Evolutionary conservation across 1,140 invertebrate species (phyloP), one percentile per base, ranked within the genome.

Genomic region (Drosophila trapezifrons): DNA sequence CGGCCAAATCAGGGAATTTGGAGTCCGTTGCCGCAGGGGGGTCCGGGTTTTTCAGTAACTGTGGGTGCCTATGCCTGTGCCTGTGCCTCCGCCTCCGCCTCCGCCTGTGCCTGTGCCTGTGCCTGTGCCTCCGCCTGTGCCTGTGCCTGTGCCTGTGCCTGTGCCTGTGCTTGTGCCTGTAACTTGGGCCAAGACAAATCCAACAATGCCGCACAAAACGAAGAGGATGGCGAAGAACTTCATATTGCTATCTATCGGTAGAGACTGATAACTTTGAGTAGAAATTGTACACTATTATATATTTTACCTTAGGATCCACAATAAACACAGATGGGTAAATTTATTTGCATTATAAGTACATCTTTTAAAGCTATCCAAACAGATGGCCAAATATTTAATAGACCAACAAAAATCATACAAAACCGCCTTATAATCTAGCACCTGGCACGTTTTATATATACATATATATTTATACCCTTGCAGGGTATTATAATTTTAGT

Each of bases 311-410:
- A 18, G 49, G 27, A 35, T 52, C 49, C 17, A 52, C 27, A 52
- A 52, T 3, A 13, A 12, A 51, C 47, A 8, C n/a, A 18, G 25
- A 17, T 7, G 13, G 35, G 7, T 13, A 13, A 2, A 7, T 4
- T 20, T 18, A 32, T 32, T 32, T 18, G n/a, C n/a, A 9, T 18
- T 51, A 35, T 18, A n/a, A n/a, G n/a, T n/a, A n/a, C n/a, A n/a
- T 18, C 32, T 51, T 51, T 51, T 3, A 0, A 17, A 7, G 49
- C 12, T 35, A 20, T 15, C 12, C 12, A 13, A 32, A 8, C 27
- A 52, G 27, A 8, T 52, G 49, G 12, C 17, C 12, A 52, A 52
- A 52, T 52, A 52, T 52, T 49, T 32, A 9, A 4, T 13, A n/a
- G n/a, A n/a, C n/a, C 27, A 2, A 13, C 3, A 51, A 18, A 18